Conservation (phyloP, 1,140 invertebrate species). For the Ephestia elutella region DNA sequence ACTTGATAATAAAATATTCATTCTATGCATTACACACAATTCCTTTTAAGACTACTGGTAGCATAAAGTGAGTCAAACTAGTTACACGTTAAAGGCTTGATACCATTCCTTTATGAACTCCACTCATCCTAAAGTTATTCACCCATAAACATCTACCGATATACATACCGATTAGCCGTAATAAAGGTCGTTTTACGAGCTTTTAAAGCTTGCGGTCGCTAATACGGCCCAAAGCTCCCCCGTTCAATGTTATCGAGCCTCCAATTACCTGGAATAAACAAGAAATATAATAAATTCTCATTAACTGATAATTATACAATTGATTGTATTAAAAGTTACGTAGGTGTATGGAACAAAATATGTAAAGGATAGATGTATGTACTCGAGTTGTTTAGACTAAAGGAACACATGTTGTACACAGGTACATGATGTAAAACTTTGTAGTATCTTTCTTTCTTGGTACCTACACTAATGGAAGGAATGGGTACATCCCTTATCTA, state of each 20-base stretch:
- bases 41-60: neutral
- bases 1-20: no score
- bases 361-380: neutral
- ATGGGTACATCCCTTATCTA: no score
- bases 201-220: slow-evolving; percentile 1
- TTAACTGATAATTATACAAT: slow-evolving; percentile 4
- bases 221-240: neutral
- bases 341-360: neutral
- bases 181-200: neutral
- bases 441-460: no score
- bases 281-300: slow-evolving; percentile 5
- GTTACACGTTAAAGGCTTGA: neutral
- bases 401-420: no score
- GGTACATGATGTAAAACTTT: no score
- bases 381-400: no score
- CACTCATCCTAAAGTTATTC: neutral
- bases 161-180: neutral
- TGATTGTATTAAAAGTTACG: neutral
- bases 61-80: neutral
- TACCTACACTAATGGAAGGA: no score
- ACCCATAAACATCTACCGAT: neutral
- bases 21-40: no score
- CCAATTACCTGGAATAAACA: slow-evolving; percentile 3
- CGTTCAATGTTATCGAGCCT: neutral
- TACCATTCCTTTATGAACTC: neutral